Evolutionary conservation across 2,888 invertebrate genomes (phyloP).

Genomic region (Drosophila villosipedis): DNA sequence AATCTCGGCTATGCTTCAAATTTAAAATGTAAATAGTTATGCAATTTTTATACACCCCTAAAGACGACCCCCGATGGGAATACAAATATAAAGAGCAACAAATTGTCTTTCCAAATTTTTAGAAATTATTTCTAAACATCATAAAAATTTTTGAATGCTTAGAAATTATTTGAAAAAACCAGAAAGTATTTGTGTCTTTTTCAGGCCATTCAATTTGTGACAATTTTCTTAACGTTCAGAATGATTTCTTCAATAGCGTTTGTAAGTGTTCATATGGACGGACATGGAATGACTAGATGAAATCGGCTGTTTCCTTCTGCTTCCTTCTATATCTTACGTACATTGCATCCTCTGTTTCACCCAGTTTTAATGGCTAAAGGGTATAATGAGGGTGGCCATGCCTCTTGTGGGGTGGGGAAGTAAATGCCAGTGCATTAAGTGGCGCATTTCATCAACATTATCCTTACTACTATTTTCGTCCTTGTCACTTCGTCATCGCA

Average conservation of each 20-base stretch:
- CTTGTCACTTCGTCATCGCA: constrained; percentile 52
- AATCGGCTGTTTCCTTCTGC: neutral
- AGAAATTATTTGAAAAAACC: accelerated
- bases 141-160: neutral
- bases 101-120: no score
- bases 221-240: neutral
- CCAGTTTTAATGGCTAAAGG: neutral
- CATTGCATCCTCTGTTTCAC: neutral
- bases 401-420: constrained; percentile 51
- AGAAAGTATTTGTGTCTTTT: neutral
- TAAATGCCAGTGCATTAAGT: constrained; percentile 72
- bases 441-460: constrained; percentile 69
- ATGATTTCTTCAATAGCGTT: neutral
- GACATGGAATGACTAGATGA: neutral
- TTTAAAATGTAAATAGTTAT: neutral
- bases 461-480: constrained; percentile 34
- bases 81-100: neutral
- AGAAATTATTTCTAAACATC: no score
- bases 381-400: constrained; percentile 35
- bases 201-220: neutral
- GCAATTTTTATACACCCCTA: neutral
- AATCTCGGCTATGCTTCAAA: neutral
- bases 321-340: neutral
- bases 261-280: neutral
- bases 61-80: neutral